Percentiles rank a stretch among this genome's conserved stretches.
Conservation (phyloP, 1,140 invertebrate species). For the Drosophila ogumai region DNA sequence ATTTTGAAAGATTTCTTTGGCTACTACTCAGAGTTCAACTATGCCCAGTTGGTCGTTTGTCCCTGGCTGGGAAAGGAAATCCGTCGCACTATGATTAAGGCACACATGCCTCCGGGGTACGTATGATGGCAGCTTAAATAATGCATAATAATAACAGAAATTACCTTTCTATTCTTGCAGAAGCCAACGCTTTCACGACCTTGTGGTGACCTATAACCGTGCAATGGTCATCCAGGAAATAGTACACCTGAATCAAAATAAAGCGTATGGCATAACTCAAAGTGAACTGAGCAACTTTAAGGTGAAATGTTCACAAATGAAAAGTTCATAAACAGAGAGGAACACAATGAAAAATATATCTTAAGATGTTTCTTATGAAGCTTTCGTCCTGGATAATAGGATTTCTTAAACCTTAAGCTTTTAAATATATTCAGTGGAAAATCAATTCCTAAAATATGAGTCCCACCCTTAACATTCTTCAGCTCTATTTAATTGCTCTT, state of each 20-base stretch:
- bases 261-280: background rate
- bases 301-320: background rate
- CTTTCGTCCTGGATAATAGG: no score
- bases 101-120: conserved; percentile 24
- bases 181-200: background rate
- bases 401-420: background rate
- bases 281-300: background rate
- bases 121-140: background rate
- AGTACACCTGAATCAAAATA: conserved; percentile 17
- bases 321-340: background rate
- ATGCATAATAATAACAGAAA: background rate
- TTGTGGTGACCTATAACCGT: background rate
- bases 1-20: conserved; percentile 19
- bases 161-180: conserved; percentile 3
- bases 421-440: background rate
- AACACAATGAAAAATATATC: background rate
- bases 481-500: conserved; percentile 14
- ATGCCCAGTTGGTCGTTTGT: conserved; percentile 1
- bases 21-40: conserved; percentile 31
- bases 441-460: background rate
- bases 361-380: background rate
- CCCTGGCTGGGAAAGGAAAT: conserved; percentile 33
- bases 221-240: conserved; percentile 26
- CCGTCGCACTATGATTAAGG: fast-evolving
- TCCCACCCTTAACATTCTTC: background rate